Base-by-base conservation (phyloP, 2,888 invertebrate genomes). In the Eristalis arbustorum region DNA sequence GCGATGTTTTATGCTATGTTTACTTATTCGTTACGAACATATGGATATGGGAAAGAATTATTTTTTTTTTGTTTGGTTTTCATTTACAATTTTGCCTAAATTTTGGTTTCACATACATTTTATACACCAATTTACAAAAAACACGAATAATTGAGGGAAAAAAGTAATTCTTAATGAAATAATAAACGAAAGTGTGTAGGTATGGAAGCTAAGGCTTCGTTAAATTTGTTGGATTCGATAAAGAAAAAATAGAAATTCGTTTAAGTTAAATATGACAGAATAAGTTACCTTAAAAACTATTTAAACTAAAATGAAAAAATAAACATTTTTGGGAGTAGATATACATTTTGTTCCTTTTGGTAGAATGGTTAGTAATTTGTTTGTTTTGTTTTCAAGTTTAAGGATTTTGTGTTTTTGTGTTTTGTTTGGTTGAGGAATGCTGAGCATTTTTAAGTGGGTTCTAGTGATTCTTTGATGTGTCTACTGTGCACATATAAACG, bases 221-320 rank as follows among this genome's bases (percentile, higher is more conserved):
- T 49, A n/a, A 18, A 3, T 18, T 49, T 18, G 49, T 49, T 49
- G n/a, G 8, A 18, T 14, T 18, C 8, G 18, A 49, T 18, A 18
- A 18, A 18, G 5, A 2, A 49, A 23, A 28, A 42, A 3, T 64
- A 37, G 49, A 57, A 72, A 72, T 49, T 49, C 1, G 5, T 69
- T 23, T 76, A 64, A 37, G 63, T 74, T 77, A 72, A 74, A 81
- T 77, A 85, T 85, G 69, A 76, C 37, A 81, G 69, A 79, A 78
- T 74, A 85, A 85, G 85, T 85, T 85, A 85, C 85, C 85, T 85
- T 85, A 85, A 81, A 81, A 85, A 85, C 81, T 85, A 85, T 85
- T 81, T 85, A 81, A 76, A 85, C 81, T 85, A 81, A 81, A 81
- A 81, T 85, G 81, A 72, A 81, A 80, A 77, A 85, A 77, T 66